phyloP scores from a whole-genome alignment of 2,888 invertebrate species.

The Ceraclea dissimilis region DNA sequence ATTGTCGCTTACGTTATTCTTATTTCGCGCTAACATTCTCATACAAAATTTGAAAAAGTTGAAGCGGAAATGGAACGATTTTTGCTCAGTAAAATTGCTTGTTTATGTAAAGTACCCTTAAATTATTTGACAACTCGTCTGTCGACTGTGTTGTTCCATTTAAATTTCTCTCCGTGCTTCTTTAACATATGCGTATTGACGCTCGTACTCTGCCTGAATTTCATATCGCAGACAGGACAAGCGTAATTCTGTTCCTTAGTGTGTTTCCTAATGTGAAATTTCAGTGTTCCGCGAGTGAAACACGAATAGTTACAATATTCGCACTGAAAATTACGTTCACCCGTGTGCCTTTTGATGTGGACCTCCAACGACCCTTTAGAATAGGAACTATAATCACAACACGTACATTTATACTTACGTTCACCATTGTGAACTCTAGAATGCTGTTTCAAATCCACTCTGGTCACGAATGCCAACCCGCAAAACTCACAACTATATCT shows the following conservation, averaged over 20 bases:
- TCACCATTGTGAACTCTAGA: slow-evolving; percentile 34
- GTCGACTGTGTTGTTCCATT: slow-evolving; percentile 36
- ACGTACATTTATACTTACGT: slow-evolving; percentile 37
- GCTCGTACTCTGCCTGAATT: slow-evolving; percentile 42
- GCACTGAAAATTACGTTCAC: slow-evolving; percentile 40
- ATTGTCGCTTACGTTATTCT: too few relatives aligned
- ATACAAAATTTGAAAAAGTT: too few relatives aligned
- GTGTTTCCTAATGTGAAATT: slow-evolving; percentile 39
- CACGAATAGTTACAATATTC: slow-evolving; percentile 36
- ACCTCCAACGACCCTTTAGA: slow-evolving; percentile 39
- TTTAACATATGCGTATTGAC: slow-evolving; percentile 44
- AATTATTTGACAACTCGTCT: slow-evolving; percentile 16
- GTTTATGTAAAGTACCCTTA: too few relatives aligned
- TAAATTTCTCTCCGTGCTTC: slow-evolving; percentile 38
- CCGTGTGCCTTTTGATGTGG: slow-evolving; percentile 43
- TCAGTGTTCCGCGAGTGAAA: slow-evolving; percentile 38
- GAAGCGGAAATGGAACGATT: too few relatives aligned
- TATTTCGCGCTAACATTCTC: too few relatives aligned
- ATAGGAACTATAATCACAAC: slow-evolving; percentile 39
- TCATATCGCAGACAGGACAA: slow-evolving; percentile 39
- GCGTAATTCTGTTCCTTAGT: slow-evolving; percentile 41
- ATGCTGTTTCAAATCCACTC: slow-evolving; percentile 42
- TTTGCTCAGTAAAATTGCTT: too few relatives aligned
- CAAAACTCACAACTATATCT: slow-evolving; percentile 46
- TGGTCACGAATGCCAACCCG: slow-evolving; percentile 43